phyloP scores from a whole-genome alignment of 2,113 vertebrate genomes.

The Seriola rivoliana region DNA sequence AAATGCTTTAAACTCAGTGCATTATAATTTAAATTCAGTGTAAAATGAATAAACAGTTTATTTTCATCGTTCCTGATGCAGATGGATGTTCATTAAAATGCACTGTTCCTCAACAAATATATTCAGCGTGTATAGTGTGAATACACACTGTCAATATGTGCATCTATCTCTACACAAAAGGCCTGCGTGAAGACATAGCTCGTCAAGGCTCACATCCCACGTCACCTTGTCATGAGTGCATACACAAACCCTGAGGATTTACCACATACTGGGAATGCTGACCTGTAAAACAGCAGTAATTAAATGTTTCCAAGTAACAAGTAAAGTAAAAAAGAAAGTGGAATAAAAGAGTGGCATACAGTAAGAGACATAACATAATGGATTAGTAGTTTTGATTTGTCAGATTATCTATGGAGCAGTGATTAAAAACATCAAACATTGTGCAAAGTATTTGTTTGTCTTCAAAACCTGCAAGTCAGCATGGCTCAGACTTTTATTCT shows the following conservation, averaged over 20 bases:
- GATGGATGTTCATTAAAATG: slow-evolving; percentile 60
- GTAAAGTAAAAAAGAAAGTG: neutral
- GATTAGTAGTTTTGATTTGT: slow-evolving; percentile 24
- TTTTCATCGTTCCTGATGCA: slow-evolving; percentile 37
- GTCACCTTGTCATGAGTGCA: neutral
- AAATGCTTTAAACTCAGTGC: neutral
- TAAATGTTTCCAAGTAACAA: slow-evolving; percentile 15
- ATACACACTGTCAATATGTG: slow-evolving; percentile 18
- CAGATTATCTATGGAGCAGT: slow-evolving; percentile 28
- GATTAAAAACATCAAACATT: slow-evolving; percentile 10
- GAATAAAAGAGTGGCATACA: neutral
- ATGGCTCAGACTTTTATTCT: neutral
- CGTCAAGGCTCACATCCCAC: neutral
- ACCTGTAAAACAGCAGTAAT: neutral
- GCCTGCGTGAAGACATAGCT: neutral
- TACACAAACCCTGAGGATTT: neutral
- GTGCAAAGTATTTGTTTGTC: slow-evolving; percentile 16
- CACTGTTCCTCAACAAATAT: slow-evolving; percentile 48
- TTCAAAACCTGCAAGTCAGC: neutral
- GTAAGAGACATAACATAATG: neutral
- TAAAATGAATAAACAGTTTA: slow-evolving; percentile 21
- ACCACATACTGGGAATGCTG: neutral
- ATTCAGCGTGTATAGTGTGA: slow-evolving; percentile 45
- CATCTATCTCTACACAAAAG: slow-evolving; percentile 39
- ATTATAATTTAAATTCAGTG: slow-evolving; percentile 37